Percentiles rank a stretch among this genome's conserved stretches.
Conservation (phyloP, 2,113 vertebrate genomes). For the Toxotes jaculatrix region DNA sequence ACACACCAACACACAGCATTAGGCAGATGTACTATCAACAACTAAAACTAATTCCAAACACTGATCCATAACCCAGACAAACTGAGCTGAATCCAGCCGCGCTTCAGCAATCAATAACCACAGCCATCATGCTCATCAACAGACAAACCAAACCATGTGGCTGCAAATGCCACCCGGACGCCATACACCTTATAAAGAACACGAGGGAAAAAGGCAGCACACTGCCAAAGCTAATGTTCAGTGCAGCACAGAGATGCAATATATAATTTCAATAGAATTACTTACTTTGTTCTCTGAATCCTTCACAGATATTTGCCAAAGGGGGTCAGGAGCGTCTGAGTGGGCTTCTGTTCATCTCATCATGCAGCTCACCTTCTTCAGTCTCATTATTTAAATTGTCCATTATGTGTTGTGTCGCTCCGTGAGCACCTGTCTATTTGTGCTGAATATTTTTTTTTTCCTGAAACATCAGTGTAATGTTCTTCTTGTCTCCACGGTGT, state of each 20-base stretch:
- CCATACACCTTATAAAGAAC: neutral
- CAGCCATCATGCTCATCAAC: conserved; percentile 16
- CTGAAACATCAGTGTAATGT: conserved; percentile 6
- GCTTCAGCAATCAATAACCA: conserved; percentile 37
- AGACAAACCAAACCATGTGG: conserved; percentile 14
- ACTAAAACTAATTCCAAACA: conserved; percentile 22
- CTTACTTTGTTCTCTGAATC: conserved; percentile 9
- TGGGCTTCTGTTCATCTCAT: conserved; percentile 13
- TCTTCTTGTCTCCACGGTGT: neutral
- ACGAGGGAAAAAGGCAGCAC: neutral
- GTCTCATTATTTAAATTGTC: conserved; percentile 44
- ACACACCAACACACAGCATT: neutral
- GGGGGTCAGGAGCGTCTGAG: conserved; percentile 23
- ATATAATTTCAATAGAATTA: neutral
- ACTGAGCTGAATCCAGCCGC: neutral
- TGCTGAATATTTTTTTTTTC: neutral
- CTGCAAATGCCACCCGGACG: neutral
- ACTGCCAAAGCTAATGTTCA: neutral
- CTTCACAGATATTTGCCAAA: neutral
- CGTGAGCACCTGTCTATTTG: conserved; percentile 5
- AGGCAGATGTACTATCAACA: neutral
- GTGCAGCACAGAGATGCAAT: neutral
- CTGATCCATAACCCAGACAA: conserved; percentile 15
- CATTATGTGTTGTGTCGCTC: conserved; percentile 18
- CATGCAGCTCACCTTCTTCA: conserved; percentile 17